Percentiles rank a stretch among this genome's conserved stretches.
Conservation (phyloP, 2,888 invertebrate genomes). For the Drosophila engyochracea region DNA sequence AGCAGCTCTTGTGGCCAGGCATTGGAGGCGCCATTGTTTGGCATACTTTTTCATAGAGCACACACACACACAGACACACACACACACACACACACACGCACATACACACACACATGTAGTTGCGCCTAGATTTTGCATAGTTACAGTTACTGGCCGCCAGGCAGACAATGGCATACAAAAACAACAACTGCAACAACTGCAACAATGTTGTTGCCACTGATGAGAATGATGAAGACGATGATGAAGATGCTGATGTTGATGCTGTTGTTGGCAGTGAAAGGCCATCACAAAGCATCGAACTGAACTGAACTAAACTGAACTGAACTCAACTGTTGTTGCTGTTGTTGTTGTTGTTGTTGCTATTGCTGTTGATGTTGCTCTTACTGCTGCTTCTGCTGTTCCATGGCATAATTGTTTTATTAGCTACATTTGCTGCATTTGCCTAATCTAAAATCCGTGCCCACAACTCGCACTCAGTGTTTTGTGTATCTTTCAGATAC, state of each 20-base stretch:
- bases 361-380: slow-evolving; percentile 16
- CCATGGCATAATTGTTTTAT: slow-evolving; percentile 76
- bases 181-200: slow-evolving; percentile 56
- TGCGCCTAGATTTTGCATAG: slow-evolving; percentile 71
- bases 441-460: slow-evolving; percentile 70
- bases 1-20: slow-evolving; percentile 58
- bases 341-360: slow-evolving; percentile 10
- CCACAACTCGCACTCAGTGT: slow-evolving; percentile 20
- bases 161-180: slow-evolving; percentile 69
- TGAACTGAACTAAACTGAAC: background rate
- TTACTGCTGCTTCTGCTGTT: slow-evolving; percentile 37
- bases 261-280: slow-evolving; percentile 10
- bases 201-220: slow-evolving; percentile 58
- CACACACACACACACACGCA: slow-evolving; percentile 29
- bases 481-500: slow-evolving; percentile 70
- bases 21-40: slow-evolving; percentile 77
- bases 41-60: slow-evolving; percentile 62
- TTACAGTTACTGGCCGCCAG: slow-evolving; percentile 71
- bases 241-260: slow-evolving; percentile 11
- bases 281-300: slow-evolving; percentile 31
- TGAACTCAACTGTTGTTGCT: background rate
- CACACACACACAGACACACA: slow-evolving; percentile 22
- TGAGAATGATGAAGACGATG: slow-evolving; percentile 46
- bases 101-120: slow-evolving; percentile 17
- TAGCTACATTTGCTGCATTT: slow-evolving; percentile 73